Base-by-base conservation (phyloP, 1,140 invertebrate species). In the Lethrus apterus region DNA sequence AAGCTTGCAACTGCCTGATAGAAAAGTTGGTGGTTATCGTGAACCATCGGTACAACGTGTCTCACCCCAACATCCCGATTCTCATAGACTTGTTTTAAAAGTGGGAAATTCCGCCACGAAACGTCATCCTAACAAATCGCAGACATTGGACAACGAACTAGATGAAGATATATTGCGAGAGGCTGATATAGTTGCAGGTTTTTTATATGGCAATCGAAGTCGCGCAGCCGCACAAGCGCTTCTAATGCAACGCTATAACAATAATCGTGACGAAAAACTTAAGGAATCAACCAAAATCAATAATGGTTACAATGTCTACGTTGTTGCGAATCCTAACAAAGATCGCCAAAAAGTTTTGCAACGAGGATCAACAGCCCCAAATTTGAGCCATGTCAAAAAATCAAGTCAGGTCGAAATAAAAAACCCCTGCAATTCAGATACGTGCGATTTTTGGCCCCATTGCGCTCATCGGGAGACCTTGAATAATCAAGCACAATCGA, bases 381-480 rank as follows among this genome's bases (percentile, higher is more conserved):
- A 59, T 35, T 44, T 57, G 35, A 65, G 52, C 48, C 46, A 54
- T 4, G 48, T 45, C 53, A n/a, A n/a, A n/a, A 30, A 66, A 44
- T 47, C 57, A 56, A 2, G 57, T 7, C 5, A 5, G n/a, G 29
- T 17, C 4, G 68, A 70, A 11, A 46, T 57, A 10, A 69, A 68
- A 26, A 56, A 69, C 19, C 53, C 60, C 0, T 76, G 73, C 48
- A 75, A 68, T 46, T 71, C 70, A 10, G 70, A 69, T 34, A 74
- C 69, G 0, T 77, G 75, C 42, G 70, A 74, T 52, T 77, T 73
- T 48, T 77, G 74, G 74, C 73, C 75, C 0, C 73, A 76, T 44
- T 76, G 74, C 41, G 68, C 70, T 0, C 72, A 76, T 36, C 56
- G 69, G 9, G 71, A 75, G 24, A 68, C 50, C 10, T 32, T 55